These are phyloP conservation scores for Catalaphyllia jardinei DNA, from an alignment of 64 coral and sea anemone species.

Conservation along the genomic window DNA sequence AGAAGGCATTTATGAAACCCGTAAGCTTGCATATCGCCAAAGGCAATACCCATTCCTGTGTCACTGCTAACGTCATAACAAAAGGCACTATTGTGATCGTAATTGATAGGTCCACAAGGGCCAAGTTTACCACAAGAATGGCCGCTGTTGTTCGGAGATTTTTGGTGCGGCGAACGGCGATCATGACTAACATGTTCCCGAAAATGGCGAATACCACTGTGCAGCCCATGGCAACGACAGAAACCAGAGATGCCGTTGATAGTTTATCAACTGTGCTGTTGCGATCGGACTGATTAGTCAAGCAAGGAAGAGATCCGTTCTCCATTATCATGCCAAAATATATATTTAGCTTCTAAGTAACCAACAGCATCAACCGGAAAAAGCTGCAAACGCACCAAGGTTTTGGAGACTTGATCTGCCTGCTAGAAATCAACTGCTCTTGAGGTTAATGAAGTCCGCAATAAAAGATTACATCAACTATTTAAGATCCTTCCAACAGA, in stretches of 20 bases:
- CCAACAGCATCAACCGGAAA: background rate
- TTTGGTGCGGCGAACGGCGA: conserved; percentile 75
- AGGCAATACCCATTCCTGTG: conserved; percentile 52
- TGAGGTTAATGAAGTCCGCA: background rate
- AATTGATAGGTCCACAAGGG: conserved; percentile 77
- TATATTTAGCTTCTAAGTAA: background rate
- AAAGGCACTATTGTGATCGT: conserved; percentile 85
- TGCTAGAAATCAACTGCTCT: too few species aligned
- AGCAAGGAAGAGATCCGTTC: background rate
- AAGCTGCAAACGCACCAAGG: background rate
- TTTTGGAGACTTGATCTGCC: too few species aligned
- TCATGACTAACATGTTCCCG: conserved; percentile 72
- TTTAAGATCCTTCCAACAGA: background rate
- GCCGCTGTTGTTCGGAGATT: conserved; percentile 68
- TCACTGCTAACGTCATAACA: conserved; percentile 71
- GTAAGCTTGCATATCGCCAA: conserved; percentile 54
- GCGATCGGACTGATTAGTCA: background rate
- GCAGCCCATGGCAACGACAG: conserved; percentile 40
- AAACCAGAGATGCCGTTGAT: background rate
- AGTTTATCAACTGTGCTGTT: background rate
- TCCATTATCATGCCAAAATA: background rate
- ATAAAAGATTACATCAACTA: background rate
- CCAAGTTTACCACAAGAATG: conserved; percentile 82
- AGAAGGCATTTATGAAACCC: conserved; percentile 92
- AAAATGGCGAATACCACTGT: conserved; percentile 65